Conservation (phyloP, 2,888 invertebrate species). For the Drosophila infuscata region DNA sequence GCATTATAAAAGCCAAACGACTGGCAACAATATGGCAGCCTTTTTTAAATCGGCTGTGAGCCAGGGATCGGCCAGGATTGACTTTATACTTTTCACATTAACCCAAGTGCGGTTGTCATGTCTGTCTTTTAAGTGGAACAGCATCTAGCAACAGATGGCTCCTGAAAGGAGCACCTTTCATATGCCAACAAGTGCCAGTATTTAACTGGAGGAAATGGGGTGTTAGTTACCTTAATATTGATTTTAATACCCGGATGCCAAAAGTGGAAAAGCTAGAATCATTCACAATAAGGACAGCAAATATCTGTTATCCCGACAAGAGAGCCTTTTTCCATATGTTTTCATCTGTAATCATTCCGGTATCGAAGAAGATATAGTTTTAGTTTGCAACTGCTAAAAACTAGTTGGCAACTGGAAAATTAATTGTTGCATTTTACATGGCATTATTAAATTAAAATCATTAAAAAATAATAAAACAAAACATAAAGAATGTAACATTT, state of each 20-base stretch:
- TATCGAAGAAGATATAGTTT: background rate
- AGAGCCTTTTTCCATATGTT: background rate
- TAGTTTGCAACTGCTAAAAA: background rate
- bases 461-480: background rate
- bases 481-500: rapidly evolving
- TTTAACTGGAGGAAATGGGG: background rate
- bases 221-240: background rate
- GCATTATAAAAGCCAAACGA: conserved; percentile 20
- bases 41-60: conserved; percentile 8
- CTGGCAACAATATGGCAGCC: conserved; percentile 35
- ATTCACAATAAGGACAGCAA: background rate
- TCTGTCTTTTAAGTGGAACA: background rate
- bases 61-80: conserved; percentile 14
- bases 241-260: background rate
- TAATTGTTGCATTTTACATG: background rate
- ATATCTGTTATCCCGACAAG: background rate
- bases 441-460: background rate
- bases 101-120: background rate
- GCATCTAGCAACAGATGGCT: background rate
- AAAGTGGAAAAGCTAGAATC: background rate
- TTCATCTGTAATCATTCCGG: background rate
- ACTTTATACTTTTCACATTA: conserved; percentile 17
- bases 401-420: background rate
- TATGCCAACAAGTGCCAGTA: background rate
- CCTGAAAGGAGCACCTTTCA: background rate